These are phyloP conservation scores for Mythimna pallens DNA, from an alignment of 2,888 invertebrate species.

Conservation along the genomic window DNA sequence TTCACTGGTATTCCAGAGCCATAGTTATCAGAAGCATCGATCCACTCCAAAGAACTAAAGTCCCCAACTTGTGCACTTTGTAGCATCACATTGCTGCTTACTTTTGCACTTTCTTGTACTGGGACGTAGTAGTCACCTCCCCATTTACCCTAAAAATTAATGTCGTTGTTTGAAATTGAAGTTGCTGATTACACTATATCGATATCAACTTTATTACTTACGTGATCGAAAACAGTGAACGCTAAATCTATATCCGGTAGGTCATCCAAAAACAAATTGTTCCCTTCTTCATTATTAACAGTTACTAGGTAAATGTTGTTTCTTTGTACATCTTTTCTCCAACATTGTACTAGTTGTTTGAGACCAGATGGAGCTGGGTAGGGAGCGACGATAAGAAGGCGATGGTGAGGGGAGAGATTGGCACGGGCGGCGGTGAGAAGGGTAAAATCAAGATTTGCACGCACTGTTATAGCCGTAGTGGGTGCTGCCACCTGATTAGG, in stretches of 20 bases:
- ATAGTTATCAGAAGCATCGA: constrained; percentile 10
- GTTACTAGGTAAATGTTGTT: constrained; percentile 72
- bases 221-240: constrained; percentile 69
- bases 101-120: constrained; percentile 28
- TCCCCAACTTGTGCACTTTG: constrained; percentile 60
- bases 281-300: constrained; percentile 67
- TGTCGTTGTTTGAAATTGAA: not conserved
- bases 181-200: not conserved
- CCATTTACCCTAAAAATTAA: constrained; percentile 63
- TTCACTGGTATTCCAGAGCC: constrained; percentile 49
- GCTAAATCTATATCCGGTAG: constrained; percentile 72
- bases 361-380: constrained; percentile 47
- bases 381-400: constrained; percentile 49
- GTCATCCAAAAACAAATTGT: constrained; percentile 65
- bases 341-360: constrained; percentile 66
- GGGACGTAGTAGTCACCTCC: constrained; percentile 70
- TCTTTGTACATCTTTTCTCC: constrained; percentile 68
- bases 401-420: constrained; percentile 30
- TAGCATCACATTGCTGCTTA: constrained; percentile 52
- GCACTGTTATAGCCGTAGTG: constrained; percentile 55
- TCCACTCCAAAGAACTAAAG: constrained; percentile 51
- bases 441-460: constrained; percentile 30
- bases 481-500: constrained; percentile 28
- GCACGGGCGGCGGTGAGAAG: constrained; percentile 33
- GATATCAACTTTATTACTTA: constrained; percentile 55